Conservation (phyloP, 2,797 vertebrate genomes). For the Thaleichthys pacificus region DNA sequence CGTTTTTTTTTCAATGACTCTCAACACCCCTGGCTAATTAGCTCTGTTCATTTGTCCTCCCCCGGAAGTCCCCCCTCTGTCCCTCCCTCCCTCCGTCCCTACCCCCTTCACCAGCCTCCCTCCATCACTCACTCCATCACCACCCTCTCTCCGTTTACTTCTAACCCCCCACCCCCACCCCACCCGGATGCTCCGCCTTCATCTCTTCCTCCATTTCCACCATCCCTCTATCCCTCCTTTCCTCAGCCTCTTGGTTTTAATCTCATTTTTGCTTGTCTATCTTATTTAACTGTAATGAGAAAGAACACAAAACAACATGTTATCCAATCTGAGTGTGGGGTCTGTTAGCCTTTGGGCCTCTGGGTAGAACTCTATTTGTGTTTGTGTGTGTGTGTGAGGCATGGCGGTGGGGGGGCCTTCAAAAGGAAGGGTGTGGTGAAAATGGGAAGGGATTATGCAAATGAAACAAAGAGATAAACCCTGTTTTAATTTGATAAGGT, state of each 20-base stretch:
- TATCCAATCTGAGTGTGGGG: slow-evolving; percentile 6
- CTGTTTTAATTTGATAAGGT: slow-evolving; percentile 49
- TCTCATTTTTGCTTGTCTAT: not conserved
- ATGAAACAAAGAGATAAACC: slow-evolving; percentile 36
- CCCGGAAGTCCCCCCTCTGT: not conserved
- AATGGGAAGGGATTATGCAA: slow-evolving; percentile 16
- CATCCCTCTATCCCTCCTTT: not conserved
- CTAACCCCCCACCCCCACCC: not conserved
- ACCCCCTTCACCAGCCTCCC: not conserved
- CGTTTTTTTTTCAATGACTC: slow-evolving; percentile 4
- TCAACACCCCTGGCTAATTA: slow-evolving; percentile 20
- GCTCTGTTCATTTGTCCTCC: slow-evolving; percentile 1
- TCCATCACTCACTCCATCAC: not conserved
- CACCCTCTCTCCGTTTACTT: not conserved
- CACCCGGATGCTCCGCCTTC: not conserved
- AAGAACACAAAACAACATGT: slow-evolving; percentile 6
- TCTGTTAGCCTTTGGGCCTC: not conserved
- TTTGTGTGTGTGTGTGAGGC: not conserved
- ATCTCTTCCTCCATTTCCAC: not conserved
- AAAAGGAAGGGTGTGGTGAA: not conserved
- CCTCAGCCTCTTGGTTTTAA: not conserved
- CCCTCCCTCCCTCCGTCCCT: not conserved
- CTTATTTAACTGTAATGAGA: not conserved
- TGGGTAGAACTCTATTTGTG: not conserved
- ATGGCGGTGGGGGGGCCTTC: not conserved